Evolutionary conservation across 2,113 vertebrate species (phyloP), one percentile per base, ranked within the genome.

Genomic region (Tor tambroides): DNA sequence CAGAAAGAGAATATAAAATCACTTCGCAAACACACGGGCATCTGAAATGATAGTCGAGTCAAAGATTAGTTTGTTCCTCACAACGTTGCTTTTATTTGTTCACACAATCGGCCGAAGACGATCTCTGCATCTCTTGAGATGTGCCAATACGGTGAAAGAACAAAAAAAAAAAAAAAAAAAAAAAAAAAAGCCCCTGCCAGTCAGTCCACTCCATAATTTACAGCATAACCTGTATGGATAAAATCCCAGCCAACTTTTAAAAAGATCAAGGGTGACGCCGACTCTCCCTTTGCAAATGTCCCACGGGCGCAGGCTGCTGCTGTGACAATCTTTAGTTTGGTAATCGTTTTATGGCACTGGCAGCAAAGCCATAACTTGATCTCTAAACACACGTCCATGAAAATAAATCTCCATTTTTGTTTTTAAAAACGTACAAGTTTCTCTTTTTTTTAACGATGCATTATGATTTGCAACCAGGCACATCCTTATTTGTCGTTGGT

Each of bases 101-200:
- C 95, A 96, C 93, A 92, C 96, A 95, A 96, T 96, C 41, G 96
- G 95, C 95, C 95, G 95, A 92, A 90, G 90, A 89, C 15, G 89
- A 89, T 93, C 89, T 90, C 90, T 91, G 91, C 91, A 83, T 91
- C 89, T 82, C 89, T n/a, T n/a, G 79, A 80, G 74, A 81, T 77
- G 85, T 86, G 87, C 88, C 86, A 87, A 84, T 83, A 87, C 81
- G 63, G 41, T 89, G 85, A 75, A 80, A 63, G 80, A 90, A 84
- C 77, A 74, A 91, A 14, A 86, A 87, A 63, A 38, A 38, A 90
- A 86, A 87, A 90, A 74, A 91, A 14, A 86, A 87, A 63, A 38
- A 38, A 90, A 86, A 87, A 90, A 84, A 89, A 90, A 91, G 81
- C 71, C 87, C 80, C 91, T 89, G 89, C 92, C 92, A 92, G 88